Evolutionary conservation across 2,797 vertebrate genomes (phyloP), one percentile per base, ranked within the genome.

Genomic region (Sphenopsis melanotis): DNA sequence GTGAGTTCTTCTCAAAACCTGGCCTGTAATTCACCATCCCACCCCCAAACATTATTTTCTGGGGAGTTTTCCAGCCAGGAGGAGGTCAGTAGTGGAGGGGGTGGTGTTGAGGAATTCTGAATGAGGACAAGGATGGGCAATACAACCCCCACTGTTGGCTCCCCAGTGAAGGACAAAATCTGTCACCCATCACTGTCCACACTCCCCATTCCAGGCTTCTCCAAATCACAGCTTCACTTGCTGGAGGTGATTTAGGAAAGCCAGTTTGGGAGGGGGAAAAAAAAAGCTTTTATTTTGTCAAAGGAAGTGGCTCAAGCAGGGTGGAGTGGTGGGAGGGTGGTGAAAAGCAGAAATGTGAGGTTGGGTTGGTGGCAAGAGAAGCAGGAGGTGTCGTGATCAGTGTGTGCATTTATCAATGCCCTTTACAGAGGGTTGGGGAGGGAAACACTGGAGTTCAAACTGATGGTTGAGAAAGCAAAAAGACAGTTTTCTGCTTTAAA

Each of bases 261-360:
- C 6, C 4, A 2, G 27, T 21, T 0, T 70, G 9, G 15, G 4
- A 1, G 17, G 6, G 8, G 4, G 1, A 0, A 3, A 3, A 32
- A 46, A 21, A 26, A 59, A 27, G 4, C 7, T 70, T 10, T 74
- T 76, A 20, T 69, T 90, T 50, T 53, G 34, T 27, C 18, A 36
- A 53, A 84, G 14, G 10, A 72, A 49, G 17, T 21, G 65, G 36
- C 9, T 44, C 6, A 70, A 34, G 65, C 72, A 81, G 6, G 3
- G 27, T 0, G 1, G 74, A 47, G 11, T 34, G 39, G 18, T 44
- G 72, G 10, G 7, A 49, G 1, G 5, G 10, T 5, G 6, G 15
- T 50, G 39, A 60, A 87, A 87, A 64, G 6, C 18, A 11, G 20
- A 15, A 11, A 22, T 0, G 1, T 86, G 19, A 81, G 41, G 46